These are phyloP conservation scores for Emmelina monodactyla DNA, from an alignment of 2,888 invertebrate species.

Conservation along the genomic window DNA sequence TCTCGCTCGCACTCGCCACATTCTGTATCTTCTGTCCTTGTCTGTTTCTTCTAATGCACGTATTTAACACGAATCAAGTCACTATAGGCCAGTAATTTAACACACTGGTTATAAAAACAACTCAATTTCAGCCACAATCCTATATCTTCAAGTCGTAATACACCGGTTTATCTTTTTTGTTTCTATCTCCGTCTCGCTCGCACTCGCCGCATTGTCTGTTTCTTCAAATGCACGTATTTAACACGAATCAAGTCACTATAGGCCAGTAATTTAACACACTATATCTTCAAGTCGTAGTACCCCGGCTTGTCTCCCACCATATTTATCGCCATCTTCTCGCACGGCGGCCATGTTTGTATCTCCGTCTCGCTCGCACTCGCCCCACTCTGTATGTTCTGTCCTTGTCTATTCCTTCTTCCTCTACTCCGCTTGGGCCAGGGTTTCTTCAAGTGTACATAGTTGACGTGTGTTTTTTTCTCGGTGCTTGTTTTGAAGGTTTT, in stretches of 20 bases:
- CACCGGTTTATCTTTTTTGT: conserved; percentile 38
- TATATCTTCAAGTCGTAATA: conserved; percentile 41
- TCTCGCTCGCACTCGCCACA: conserved; percentile 22
- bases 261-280: too few species aligned
- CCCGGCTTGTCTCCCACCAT: conserved; percentile 33
- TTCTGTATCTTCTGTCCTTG: not conserved
- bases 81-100: too few species aligned
- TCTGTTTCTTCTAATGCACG: conserved; percentile 3
- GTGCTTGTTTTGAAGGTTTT: not conserved
- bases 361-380: conserved; percentile 28
- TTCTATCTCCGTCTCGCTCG: conserved; percentile 29
- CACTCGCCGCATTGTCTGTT: conserved; percentile 12
- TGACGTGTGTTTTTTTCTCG: not conserved
- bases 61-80: too few species aligned
- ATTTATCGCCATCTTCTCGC: conserved; percentile 32
- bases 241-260: too few species aligned
- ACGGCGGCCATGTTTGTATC: conserved; percentile 30
- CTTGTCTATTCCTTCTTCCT: conserved; percentile 6
- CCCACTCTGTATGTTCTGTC: not conserved
- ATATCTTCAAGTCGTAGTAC: conserved; percentile 41
- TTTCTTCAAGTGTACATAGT: conserved; percentile 2
- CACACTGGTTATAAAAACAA: too few species aligned
- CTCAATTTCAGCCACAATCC: too few species aligned
- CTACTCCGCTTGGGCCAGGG: conserved; percentile 1
- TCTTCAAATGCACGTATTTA: conserved; percentile 1